A percentile compares a stretch with the other conserved stretches of the same genome.
Conservation (phyloP, 35 echinoderm and acorn worm genomes). For the Patiria miniata region DNA sequence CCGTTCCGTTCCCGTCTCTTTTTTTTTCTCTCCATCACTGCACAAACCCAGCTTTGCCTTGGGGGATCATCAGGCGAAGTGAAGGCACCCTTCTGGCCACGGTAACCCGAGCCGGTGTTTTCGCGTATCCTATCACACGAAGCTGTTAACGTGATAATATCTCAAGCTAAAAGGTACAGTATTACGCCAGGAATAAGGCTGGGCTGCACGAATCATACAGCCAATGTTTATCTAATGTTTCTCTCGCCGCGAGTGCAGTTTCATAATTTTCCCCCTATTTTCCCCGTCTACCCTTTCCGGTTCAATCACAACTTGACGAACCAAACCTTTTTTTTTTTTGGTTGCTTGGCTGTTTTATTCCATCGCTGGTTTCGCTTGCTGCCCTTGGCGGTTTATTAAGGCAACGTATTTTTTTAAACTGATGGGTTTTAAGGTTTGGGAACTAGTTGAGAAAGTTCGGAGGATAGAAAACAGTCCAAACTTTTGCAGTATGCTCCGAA, state of each 20-base stretch:
- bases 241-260: slow-evolving; percentile 11
- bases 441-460: too few relatives aligned
- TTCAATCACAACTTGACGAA: neutral
- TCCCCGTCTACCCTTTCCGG: neutral
- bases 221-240: slow-evolving; percentile 32
- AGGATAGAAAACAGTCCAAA: too few relatives aligned
- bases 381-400: too few relatives aligned
- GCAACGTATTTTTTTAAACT: too few relatives aligned
- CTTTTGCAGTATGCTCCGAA: too few relatives aligned
- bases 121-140: neutral
- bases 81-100: neutral
- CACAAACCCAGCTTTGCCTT: too few relatives aligned
- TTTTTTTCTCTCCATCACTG: too few relatives aligned
- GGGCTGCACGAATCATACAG: neutral
- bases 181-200: neutral
- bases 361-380: too few relatives aligned
- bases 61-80: slow-evolving; percentile 20
- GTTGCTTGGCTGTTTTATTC: too few relatives aligned
- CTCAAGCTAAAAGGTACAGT: neutral
- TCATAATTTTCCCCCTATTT: neutral
- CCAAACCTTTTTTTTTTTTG: too few relatives aligned
- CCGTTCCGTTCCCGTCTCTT: too few relatives aligned
- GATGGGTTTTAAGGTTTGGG: too few relatives aligned
- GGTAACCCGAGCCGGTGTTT: slow-evolving; percentile 26
- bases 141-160: slow-evolving; percentile 29